Evolutionary conservation across 2,113 vertebrate species (phyloP).

Genomic region (Takifugu bimaculatus): DNA sequence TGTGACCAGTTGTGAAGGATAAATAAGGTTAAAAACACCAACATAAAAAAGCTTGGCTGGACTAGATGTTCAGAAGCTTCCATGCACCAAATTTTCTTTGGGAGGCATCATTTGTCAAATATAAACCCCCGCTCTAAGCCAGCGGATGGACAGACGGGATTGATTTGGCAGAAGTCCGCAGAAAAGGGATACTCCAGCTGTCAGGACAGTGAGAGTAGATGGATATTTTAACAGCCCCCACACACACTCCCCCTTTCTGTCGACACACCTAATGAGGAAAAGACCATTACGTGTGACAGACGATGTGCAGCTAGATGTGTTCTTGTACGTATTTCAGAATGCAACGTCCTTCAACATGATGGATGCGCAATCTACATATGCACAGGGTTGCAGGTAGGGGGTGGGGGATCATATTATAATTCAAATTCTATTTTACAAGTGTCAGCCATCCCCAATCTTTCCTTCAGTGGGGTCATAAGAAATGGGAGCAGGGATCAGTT

Average conservation of each 20-base stretch:
- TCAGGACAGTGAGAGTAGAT: conserved; percentile 16
- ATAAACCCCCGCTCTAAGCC: conserved; percentile 7
- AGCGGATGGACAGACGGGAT: conserved; percentile 23
- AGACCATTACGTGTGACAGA: conserved; percentile 10
- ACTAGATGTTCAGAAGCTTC: neutral
- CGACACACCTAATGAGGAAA: conserved; percentile 22
- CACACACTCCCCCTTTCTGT: conserved; percentile 14
- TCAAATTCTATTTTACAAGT: neutral
- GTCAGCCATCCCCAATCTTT: neutral
- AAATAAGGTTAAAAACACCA: neutral
- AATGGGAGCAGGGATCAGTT: neutral
- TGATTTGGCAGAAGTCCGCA: conserved; percentile 44
- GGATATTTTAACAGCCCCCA: conserved; percentile 13
- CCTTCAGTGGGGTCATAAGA: neutral
- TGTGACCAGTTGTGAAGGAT: neutral
- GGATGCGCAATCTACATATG: neutral
- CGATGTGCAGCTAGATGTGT: neutral
- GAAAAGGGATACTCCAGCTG: conserved; percentile 41
- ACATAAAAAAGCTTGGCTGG: neutral
- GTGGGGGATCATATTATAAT: neutral
- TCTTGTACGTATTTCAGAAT: conserved; percentile 5
- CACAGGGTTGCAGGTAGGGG: neutral
- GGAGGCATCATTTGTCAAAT: conserved; percentile 3
- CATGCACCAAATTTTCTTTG: neutral
- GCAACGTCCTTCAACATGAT: neutral